Evolutionary conservation across 2,888 invertebrate genomes (phyloP).

Genomic region (Chrysodeixis includens): DNA sequence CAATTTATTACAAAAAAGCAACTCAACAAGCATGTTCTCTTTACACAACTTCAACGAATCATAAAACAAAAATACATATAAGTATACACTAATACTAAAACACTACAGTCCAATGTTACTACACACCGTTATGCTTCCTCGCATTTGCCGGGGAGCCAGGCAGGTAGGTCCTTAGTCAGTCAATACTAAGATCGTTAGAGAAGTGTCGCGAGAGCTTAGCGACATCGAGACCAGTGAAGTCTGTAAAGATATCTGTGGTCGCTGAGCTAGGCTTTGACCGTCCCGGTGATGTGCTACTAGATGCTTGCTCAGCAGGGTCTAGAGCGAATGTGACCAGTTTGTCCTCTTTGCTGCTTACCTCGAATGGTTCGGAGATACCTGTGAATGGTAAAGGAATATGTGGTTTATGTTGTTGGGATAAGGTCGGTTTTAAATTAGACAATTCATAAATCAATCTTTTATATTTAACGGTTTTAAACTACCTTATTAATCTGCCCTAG

Average conservation of each 20-base stretch:
- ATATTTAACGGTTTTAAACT: no score
- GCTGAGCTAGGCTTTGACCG: conserved; percentile 71
- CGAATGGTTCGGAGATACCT: conserved; percentile 87
- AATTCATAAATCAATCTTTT: background rate
- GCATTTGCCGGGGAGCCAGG: conserved; percentile 80
- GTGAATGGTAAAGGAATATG: conserved; percentile 32
- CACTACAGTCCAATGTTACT: conserved; percentile 3
- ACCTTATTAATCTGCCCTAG: no score
- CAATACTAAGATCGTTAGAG: conserved; percentile 85
- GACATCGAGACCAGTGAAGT: conserved; percentile 85
- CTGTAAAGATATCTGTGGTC: conserved; percentile 82
- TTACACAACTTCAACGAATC: no score
- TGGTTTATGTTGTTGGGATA: background rate
- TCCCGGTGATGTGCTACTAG: conserved; percentile 68
- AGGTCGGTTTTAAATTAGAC: background rate
- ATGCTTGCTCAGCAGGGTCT: conserved; percentile 71
- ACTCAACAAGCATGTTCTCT: no score
- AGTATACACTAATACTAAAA: background rate
- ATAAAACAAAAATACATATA: background rate
- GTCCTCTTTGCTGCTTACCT: conserved; percentile 84
- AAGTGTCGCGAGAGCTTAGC: conserved; percentile 85
- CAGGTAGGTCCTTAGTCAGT: conserved; percentile 86
- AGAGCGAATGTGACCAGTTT: conserved; percentile 62
- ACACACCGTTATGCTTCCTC: conserved; percentile 60
- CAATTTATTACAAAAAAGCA: no score